Percentiles rank a stretch among this genome's conserved stretches.
These are phyloP conservation scores for Carassius carassius DNA, from an alignment of 2,113 vertebrate species.

Conservation along the genomic window DNA sequence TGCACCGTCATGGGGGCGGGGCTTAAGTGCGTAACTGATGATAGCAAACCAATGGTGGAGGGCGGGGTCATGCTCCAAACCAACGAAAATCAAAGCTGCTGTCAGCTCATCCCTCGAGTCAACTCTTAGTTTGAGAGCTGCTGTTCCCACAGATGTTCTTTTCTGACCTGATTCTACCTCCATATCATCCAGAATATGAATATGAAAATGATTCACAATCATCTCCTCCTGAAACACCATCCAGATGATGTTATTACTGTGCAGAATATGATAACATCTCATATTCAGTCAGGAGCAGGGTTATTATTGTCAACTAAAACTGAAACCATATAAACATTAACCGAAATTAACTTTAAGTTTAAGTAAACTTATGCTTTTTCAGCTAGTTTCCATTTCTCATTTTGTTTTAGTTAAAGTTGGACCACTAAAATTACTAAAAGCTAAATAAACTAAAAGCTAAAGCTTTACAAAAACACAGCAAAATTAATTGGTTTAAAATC, in stretches of 20 bases:
- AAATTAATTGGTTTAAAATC: too few species aligned
- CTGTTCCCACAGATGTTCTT: background rate
- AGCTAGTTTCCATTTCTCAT: too few species aligned
- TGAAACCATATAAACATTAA: too few species aligned
- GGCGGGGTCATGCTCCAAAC: background rate
- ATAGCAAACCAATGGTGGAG: background rate
- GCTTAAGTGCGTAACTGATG: background rate
- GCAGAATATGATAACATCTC: background rate
- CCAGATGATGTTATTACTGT: background rate
- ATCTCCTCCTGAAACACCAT: background rate
- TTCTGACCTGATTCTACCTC: background rate
- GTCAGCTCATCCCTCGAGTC: background rate
- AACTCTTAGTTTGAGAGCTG: background rate
- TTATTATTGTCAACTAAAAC: too few species aligned
- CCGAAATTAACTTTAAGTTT: too few species aligned
- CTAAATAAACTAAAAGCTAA: too few species aligned
- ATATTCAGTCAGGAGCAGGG: background rate
- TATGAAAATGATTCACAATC: background rate
- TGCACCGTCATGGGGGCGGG: constrained; percentile 22
- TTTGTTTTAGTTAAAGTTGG: too few species aligned
- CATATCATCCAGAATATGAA: background rate
- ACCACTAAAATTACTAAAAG: too few species aligned
- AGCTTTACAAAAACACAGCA: too few species aligned
- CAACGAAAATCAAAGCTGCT: background rate
- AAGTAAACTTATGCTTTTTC: too few species aligned